Evolutionary conservation across 2,113 vertebrate genomes (phyloP), one percentile per base, ranked within the genome.

Genomic region (Oncorhynchus kisutch): DNA sequence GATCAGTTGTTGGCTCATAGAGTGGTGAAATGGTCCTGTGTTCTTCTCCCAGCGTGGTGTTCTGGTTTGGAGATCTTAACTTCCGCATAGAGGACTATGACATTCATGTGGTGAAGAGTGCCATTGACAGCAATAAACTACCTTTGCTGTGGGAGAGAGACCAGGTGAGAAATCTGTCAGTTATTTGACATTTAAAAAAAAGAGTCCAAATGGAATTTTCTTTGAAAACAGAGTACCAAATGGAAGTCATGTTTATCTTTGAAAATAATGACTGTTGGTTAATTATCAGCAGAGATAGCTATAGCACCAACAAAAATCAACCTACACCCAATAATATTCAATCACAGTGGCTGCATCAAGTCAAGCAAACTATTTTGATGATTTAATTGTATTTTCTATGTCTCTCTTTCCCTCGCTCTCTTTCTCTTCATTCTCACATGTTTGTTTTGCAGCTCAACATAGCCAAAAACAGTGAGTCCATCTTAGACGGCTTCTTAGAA

Each of bases 31-130:
- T 62, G 59, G 20, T 22, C 39, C 14, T 20, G 51, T 79, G 65
- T 80, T 72, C 12, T 79, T n/a, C 73, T 72, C 22, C 1, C 90
- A 99, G 98, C 81, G 94, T 99, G 0, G 94, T 99, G 66, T 99
- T 99, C 91, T 99, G 98, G 97, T 98, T 99, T 64, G 98, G 98
- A 66, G 98, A 99, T 87, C 93, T 99, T 82, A 99, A 99, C 85
- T 99, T 99, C 86, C 96, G 97, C 16, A 99, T 99, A 0, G 98
- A 99, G 78, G 97, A 96, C 85, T 95, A 97, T 0, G 97, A 99
- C 82, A 95, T 96, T 77, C 96, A 97, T 68, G 98, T 97, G 76
- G 97, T 99, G 89, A 99, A 99, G 89, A 95, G 95, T 2, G 95
- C 98, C 79, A 95, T 99, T 0, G 97, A 98, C 85, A 97, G 92